Base-by-base conservation (phyloP, 2,888 invertebrate genomes). In the Mesorhabditis belari region DNA sequence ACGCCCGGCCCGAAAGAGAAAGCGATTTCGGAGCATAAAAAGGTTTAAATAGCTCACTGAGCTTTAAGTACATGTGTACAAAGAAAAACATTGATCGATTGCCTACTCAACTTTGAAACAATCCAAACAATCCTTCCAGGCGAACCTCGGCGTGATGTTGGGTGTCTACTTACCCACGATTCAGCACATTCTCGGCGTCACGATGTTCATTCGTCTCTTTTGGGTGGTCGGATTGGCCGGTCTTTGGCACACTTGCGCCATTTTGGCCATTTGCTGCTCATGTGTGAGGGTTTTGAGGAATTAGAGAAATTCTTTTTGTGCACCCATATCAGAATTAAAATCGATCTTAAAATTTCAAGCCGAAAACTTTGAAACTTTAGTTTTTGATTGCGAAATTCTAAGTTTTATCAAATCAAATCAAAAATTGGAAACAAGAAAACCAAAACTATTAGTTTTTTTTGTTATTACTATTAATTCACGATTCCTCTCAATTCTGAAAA, bases 151-250 rank as follows among this genome's bases (percentile, higher is more conserved):
- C 78, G 95, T 95, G 49, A 87, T 98, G 81, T 90, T 98, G 82
- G 98, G 98, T 63, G 96, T 96, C 70, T 98, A 89, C 85, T 87
- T 99, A 66, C 98, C 98, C 62, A 98, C 96, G 83, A 93, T 98
- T 82, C 98, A 99, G 85, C 98, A 99, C 85, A 98, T 98, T 84
- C 95, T 98, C 83, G 98, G 98, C 75, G 95, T 98, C 63, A 94
- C 98, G 82, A 88, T 98, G 75, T 98, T 98, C 85, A 95, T 98
- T 83, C 92, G 98, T 83, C 87, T 98, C 81, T 92, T 94, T 63
- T 98, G 96, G 96, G 92, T 96, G 66, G 83, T 91, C 57, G 78
- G 78, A 55, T 70, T 78, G 64, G 75, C 78, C 23, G 78, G 78
- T 17, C 65, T 78, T 27, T 71, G 73, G 49, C 73, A 73, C 66